Base-by-base conservation (phyloP, 2,113 vertebrate genomes). In the Istiophorus platypterus region DNA sequence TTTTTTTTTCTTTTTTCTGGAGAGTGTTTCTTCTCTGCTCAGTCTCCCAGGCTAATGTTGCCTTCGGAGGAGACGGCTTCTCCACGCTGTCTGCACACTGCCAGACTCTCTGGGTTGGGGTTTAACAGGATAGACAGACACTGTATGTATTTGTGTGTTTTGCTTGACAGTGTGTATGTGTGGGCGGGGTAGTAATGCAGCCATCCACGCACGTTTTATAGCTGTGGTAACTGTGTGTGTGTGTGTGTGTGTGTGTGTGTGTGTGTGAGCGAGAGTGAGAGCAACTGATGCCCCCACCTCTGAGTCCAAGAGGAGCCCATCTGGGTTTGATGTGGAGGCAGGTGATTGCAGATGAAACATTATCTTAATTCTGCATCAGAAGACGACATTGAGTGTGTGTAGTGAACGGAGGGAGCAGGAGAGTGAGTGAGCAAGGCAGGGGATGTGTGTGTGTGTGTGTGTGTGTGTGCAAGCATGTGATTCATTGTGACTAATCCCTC, bases 401-500 rank as follows among this genome's bases (percentile, higher is more conserved):
- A n/a, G 41, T 29, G 29, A 29, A 41, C 15, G 22, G 82, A 61
- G 42, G 22, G 57, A 51, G 10, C 45, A 67, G 6, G 26, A 31
- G 27, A 77, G 49, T 8, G n/a, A 58, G 51, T 14, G 37, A 52
- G 45, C 17, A 54, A 3, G 58, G 12, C 51, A 49, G 49, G 6
- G 8, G 22, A n/a, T 24, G 47, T 20, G 39, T 15, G 41, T 14
- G 69, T 31, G 57, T 75, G 72, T 72, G 87, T 76, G 65, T 24
- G 78, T 75, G 85, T 79, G 59, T 54, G 9, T n/a, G 76, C 78
- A 82, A 80, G 87, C 85, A 69, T 91, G 86, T 85, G 87, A 92
- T 91, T 88, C 42, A 15, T 80, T 86, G 82, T 87, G 91, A 91
- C 92, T 93, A 90, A 93, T 93, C 91, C 81, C 73, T 80, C 62